Evolutionary conservation across 2,113 vertebrate genomes (phyloP), one percentile per base, ranked within the genome.

Genomic region (Motacilla tschutschensis): DNA sequence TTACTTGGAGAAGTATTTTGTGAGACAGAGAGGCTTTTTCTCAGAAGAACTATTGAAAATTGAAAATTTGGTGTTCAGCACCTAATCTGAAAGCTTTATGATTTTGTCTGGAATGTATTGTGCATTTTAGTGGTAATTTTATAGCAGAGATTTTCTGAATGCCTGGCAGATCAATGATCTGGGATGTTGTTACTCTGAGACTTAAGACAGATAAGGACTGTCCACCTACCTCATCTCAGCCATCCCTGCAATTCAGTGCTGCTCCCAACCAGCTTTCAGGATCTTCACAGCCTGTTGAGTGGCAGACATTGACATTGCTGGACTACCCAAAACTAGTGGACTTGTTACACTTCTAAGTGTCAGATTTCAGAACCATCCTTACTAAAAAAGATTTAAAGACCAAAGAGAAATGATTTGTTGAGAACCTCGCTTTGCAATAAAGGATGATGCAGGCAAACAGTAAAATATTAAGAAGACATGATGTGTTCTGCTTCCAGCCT

Each of bases 1-100:
- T 83, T 63, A 21, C 77, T 47, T 91, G 64, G 36, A 79, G 36
- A 65, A 73, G 22, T 43, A n/a, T 81, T 87, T 83, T 69, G 79
- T 88, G 78, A 88, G 80, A 33, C 76, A 62, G 60, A 72, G 48
- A 58, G 36, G n/a, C 58, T 78, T 89, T 79, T 93, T 83, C 93
- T 92, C 74, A 77, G 85, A 62, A 84, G 85, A 92, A 38, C 65
- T 90, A 74, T 69, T 92, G 63, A 82, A 93, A 93, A 89, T 89
- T 85, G 73, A 91, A 62, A 88, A 85, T 79, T 78, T 73, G 64
- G 38, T 93, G 59, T 84, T 92, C 33, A 41, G 57, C 60, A 79
- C 76, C 77, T 95, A 91, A 90, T 93, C 92, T 94, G 93, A 96
- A 95, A 97, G 88, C 93, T 96, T 96, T 96, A 95, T 95, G 86